Evolutionary conservation across 2,797 vertebrate genomes (phyloP).

Genomic region (Fistularia tabacaria): DNA sequence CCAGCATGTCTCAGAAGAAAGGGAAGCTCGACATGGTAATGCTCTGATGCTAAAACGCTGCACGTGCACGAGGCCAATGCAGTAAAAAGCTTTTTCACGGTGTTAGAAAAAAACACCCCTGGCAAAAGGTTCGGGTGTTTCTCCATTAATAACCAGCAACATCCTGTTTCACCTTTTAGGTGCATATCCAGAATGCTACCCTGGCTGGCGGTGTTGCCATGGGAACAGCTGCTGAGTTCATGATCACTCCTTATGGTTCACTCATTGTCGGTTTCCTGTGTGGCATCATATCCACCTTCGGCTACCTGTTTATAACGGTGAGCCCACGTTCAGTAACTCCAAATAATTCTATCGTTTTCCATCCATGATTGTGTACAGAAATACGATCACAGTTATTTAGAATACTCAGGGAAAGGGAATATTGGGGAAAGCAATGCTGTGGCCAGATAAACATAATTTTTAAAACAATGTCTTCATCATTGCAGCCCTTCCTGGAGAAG

Average conservation of each 20-base stretch:
- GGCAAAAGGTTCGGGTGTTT: background rate
- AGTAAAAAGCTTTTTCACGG: too few species aligned
- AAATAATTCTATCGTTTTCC: too few species aligned
- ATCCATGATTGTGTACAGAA: too few species aligned
- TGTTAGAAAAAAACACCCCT: background rate
- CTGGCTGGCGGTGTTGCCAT: constrained; percentile 91
- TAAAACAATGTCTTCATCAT: constrained; percentile 3
- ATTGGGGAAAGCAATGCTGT: background rate
- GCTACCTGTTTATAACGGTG: constrained; percentile 85
- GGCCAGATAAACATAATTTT: too few species aligned
- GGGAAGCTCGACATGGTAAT: constrained; percentile 94
- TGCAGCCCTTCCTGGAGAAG: constrained; percentile 86
- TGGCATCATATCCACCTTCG: constrained; percentile 87
- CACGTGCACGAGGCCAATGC: background rate
- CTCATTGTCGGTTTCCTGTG: constrained; percentile 87
- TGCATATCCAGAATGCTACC: constrained; percentile 93
- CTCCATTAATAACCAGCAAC: constrained; percentile 2
- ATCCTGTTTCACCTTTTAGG: constrained; percentile 66
- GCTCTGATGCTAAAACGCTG: background rate
- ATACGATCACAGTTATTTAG: too few species aligned
- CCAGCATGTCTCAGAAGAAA: constrained; percentile 83
- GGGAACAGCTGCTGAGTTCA: constrained; percentile 91
- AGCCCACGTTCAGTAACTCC: constrained; percentile 46
- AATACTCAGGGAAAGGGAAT: background rate
- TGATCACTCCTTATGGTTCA: constrained; percentile 87